A percentile compares a stretch with the other conserved stretches of the same genome.
Conservation (phyloP, 2,797 vertebrate species). For the Psittacula derbiana region DNA sequence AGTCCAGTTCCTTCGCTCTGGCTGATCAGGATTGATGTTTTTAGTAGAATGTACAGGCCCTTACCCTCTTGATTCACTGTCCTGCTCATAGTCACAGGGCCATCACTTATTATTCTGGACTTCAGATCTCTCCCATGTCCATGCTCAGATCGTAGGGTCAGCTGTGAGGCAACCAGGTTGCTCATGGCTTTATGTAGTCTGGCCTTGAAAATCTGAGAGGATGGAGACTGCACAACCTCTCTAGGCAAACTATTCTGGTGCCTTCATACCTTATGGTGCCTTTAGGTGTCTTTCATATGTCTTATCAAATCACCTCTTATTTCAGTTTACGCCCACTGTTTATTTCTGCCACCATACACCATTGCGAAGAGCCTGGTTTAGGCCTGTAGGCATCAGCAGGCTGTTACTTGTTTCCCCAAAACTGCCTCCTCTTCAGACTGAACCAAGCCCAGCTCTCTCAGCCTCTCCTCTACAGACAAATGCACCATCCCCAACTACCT, state of each 20-base stretch:
- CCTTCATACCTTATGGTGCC: neutral
- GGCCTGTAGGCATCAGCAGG: neutral
- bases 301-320: neutral
- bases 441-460: neutral
- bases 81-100: neutral
- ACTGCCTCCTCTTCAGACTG: neutral
- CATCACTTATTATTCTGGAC: neutral
- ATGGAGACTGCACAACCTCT: neutral
- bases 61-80: neutral
- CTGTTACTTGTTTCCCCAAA: neutral
- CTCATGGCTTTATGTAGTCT: neutral
- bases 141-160: neutral
- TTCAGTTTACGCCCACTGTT: neutral
- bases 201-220: neutral
- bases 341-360: neutral
- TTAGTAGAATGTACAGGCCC: neutral
- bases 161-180: neutral
- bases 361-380: neutral
- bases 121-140: neutral
- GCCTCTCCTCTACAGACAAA: neutral
- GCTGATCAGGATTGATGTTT: neutral
- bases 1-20: neutral
- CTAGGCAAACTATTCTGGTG: neutral
- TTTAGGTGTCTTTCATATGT: fast-evolving
- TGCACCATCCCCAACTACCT: neutral